A percentile compares a stretch with the other conserved stretches of the same genome.
phyloP scores from a whole-genome alignment of 1,140 invertebrate species.

The Thereuonema tuberculata region DNA sequence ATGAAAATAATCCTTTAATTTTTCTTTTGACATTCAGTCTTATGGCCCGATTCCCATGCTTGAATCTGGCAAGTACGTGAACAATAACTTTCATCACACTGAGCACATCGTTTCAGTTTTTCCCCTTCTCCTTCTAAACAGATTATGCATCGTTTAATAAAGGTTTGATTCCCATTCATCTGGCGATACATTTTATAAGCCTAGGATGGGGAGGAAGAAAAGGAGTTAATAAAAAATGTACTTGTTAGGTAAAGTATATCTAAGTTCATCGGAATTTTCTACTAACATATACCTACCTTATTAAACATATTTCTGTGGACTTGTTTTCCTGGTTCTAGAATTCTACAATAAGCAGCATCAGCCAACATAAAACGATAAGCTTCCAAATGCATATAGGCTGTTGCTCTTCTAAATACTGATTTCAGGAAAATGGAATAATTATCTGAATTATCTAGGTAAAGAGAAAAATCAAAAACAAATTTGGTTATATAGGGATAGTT shows the following conservation, averaged over 20 bases:
- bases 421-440: neutral
- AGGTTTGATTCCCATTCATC: neutral
- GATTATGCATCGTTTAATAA: neutral
- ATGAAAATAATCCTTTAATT: too few relatives aligned
- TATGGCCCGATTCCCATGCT: neutral
- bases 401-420: neutral
- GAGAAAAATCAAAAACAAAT: neutral
- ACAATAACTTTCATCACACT: neutral
- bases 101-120: neutral
- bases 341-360: neutral
- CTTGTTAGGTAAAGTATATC: too few relatives aligned
- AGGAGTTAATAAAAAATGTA: too few relatives aligned
- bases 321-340: neutral
- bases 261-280: too few relatives aligned
- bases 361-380: neutral
- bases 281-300: neutral
- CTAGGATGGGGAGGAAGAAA: too few relatives aligned
- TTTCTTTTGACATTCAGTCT: neutral
- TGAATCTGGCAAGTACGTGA: neutral
- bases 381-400: neutral
- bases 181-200: too few relatives aligned
- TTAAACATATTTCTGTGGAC: neutral
- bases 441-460: neutral
- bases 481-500: neutral
- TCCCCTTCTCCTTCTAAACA: conserved; percentile 1